These are phyloP conservation scores for Epinephelus coioides DNA, from an alignment of 2,797 vertebrate genomes.

Conservation along the genomic window DNA sequence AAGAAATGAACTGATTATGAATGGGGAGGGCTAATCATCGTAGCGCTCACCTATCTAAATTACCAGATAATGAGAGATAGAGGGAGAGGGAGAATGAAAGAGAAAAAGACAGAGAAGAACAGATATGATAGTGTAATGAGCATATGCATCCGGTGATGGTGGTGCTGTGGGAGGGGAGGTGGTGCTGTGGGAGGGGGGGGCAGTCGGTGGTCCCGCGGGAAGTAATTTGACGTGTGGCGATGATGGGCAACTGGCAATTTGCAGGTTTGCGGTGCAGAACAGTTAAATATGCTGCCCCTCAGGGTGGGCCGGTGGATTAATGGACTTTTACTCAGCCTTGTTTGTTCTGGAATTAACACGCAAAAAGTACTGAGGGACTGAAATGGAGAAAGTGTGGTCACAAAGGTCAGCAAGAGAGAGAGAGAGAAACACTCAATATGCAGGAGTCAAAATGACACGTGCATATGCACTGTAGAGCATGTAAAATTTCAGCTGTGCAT, in stretches of 20 bases:
- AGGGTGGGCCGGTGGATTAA: background rate
- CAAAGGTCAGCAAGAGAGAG: background rate
- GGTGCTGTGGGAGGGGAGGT: background rate
- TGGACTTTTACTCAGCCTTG: background rate
- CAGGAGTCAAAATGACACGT: background rate
- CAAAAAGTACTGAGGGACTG: background rate
- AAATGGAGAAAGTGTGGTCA: constrained; percentile 3
- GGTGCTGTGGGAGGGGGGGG: too few species aligned
- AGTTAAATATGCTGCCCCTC: constrained; percentile 17
- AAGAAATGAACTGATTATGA: constrained; percentile 70
- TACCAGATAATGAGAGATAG: constrained; percentile 62
- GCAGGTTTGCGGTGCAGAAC: constrained; percentile 20
- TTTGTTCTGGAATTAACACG: constrained; percentile 14
- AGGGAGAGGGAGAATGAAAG: constrained; percentile 33
- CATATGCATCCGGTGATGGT: constrained; percentile 29
- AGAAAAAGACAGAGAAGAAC: constrained; percentile 28
- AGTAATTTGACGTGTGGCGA: constrained; percentile 47
- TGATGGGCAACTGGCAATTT: constrained; percentile 44
- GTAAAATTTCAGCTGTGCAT: too few species aligned
- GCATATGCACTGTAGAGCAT: too few species aligned
- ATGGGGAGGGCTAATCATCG: constrained; percentile 52
- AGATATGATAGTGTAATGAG: constrained; percentile 49
- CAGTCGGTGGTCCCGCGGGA: constrained; percentile 24
- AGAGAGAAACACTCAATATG: background rate
- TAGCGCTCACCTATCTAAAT: constrained; percentile 62